A percentile compares a stretch with the other conserved stretches of the same genome.
phyloP scores from a whole-genome alignment of 2,888 invertebrate species.

The Podabrus alpinus region DNA sequence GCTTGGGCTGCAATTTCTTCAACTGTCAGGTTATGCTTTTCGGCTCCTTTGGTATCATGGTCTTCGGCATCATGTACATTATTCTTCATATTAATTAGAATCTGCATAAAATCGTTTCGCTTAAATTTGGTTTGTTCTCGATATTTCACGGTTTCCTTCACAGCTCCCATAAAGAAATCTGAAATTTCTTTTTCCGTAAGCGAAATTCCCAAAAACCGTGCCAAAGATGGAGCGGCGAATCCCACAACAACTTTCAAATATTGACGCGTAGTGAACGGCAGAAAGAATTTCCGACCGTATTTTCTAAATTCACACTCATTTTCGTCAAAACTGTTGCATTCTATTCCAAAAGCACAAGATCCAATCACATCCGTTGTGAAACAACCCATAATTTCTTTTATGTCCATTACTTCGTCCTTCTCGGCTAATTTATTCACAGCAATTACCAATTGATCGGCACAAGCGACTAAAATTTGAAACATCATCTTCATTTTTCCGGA shows the following conservation, averaged over 20 bases:
- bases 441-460: conserved; percentile 57
- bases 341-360: conserved; percentile 61
- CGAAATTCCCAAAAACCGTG: conserved; percentile 30
- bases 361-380: conserved; percentile 61
- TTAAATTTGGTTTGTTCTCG: conserved; percentile 36
- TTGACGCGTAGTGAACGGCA: conserved; percentile 15
- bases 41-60: neutral
- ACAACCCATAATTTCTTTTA: conserved; percentile 54
- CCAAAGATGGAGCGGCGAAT: conserved; percentile 55
- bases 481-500: conserved; percentile 67
- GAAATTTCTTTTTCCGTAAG: conserved; percentile 34
- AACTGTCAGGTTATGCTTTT: conserved; percentile 3
- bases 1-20: conserved; percentile 39
- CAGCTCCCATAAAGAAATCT: conserved; percentile 39
- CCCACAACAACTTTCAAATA: conserved; percentile 51
- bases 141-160: conserved; percentile 38
- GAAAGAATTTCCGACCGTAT: conserved; percentile 26
- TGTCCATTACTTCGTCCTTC: conserved; percentile 47
- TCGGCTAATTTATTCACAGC: conserved; percentile 45
- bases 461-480: conserved; percentile 62
- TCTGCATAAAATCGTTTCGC: conserved; percentile 51
- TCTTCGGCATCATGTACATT: neutral
- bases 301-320: conserved; percentile 55
- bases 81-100: conserved; percentile 43
- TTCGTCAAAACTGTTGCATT: conserved; percentile 59